Base-by-base conservation (phyloP, 2,888 invertebrate species). In the Chrysolina americana region DNA sequence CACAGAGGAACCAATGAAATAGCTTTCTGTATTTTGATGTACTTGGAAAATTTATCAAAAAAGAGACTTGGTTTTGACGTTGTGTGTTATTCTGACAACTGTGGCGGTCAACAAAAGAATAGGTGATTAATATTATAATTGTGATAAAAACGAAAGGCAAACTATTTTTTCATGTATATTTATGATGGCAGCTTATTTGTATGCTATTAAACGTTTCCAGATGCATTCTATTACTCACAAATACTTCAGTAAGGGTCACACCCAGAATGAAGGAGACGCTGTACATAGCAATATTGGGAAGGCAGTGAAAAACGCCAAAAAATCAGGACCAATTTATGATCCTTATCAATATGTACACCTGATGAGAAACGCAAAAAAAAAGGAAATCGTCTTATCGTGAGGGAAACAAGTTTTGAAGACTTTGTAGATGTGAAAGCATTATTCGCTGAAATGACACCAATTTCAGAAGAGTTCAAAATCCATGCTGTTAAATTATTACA, bases 141-240 rank as follows among this genome's bases (percentile, higher is more conserved):
- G 19, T 41, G 47, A 50, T 17, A 36, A 36, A 28, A 19, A 44
- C 50, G 47, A 50, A 41, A 47, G 13, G 13, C 17, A 48, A 36
- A 41, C 41, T 23, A 23, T 41, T 41, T 70, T 65, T 36, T 50
- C 15, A 70, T 71, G 70, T 41, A 76, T 71, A 41, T 76, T 44
- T 44, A 23, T 77, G 69, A 50, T 77, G 11, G 65, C 65, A 13
- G 17, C 41, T 19, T 75, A 73, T 62, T 59, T 70, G 13, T 77
- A 73, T 65, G 73, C 75, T 8, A 69, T 77, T 0, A 41, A 69
- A 28, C 15, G 50, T 2, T 62, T 73, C 50, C 41, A 69, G 15
- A 75, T 77, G 36, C 36, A 68, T 15, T 66, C 74, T 19, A 74
- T 78, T 11, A 76, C 74, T n/a, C 77, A 78, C 36, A 75, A 75